Evolutionary conservation across 2,113 vertebrate genomes (phyloP).

Genomic region (Cyanoliseus patagonus): DNA sequence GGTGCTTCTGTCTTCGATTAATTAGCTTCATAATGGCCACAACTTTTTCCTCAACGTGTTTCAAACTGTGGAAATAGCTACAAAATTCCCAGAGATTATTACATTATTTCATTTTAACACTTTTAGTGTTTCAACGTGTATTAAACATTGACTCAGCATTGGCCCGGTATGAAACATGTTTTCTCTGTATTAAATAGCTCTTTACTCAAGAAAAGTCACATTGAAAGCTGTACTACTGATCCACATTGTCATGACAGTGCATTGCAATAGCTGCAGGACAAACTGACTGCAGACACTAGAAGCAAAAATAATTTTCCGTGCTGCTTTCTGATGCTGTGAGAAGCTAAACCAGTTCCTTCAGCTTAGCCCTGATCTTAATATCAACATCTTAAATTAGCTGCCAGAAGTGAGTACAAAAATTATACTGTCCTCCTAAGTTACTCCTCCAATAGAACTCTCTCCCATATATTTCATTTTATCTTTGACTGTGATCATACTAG

Average conservation of each 20-base stretch:
- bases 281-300: background rate
- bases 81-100: background rate
- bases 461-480: background rate
- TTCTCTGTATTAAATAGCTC: background rate
- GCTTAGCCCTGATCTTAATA: background rate
- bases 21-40: background rate
- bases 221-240: background rate
- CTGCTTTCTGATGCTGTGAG: background rate
- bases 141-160: background rate
- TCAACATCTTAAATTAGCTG: background rate
- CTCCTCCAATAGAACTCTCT: background rate
- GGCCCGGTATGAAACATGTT: background rate
- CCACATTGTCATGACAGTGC: background rate
- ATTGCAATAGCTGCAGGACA: background rate
- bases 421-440: background rate
- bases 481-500: background rate
- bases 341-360: background rate
- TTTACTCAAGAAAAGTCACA: background rate
- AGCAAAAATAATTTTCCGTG: background rate
- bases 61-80: background rate
- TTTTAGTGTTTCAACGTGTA: background rate
- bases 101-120: background rate
- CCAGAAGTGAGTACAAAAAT: background rate
- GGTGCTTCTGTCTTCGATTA: background rate
- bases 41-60: background rate